Evolutionary conservation across 1,140 invertebrate genomes (phyloP), one percentile per base, ranked within the genome.

Genomic region (Megalopta genalis): DNA sequence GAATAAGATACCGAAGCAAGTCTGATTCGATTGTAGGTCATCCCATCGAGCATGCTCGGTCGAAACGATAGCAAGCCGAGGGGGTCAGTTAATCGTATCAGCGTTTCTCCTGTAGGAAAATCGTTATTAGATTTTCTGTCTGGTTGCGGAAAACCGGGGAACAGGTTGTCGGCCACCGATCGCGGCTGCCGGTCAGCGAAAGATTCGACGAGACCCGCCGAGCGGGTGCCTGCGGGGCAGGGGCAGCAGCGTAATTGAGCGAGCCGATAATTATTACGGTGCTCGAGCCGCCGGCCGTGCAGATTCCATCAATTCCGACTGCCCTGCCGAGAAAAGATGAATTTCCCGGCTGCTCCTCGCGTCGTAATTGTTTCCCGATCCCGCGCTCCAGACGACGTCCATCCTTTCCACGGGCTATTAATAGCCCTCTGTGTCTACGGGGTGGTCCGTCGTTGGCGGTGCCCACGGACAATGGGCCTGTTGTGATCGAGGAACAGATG

Each of bases 181-280:
- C 65, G 76, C 52, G 23, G n/a, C n/a, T n/a, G 32, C 23, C 63
- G 66, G 21, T 37, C 37, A 59, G 67, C 49, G 42, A 70, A 64
- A 81, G 81, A 79, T 84, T 84, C 59, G 27, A 85, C 75, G 77
- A 64, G n/a, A n/a, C n/a, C n/a, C n/a, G n/a, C n/a, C n/a, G n/a
- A n/a, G n/a, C n/a, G n/a, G n/a, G n/a, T n/a, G 52, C 70, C 73
- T 66, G 75, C 71, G 69, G 72, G 18, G 64, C 46, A 70, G 39
- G 39, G 39, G 77, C 60, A 70, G 71, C 63, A 77, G 65, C 42
- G 82, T 84, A 88, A 87, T 85, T 80, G 86, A 88, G 81, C 70
- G 71, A 79, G 64, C 79, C 66, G 83, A 84, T 83, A 80, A 88
- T 86, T 86, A 88, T 87, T 86, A 86, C 73, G 78, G 79, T 57